These are phyloP conservation scores for Limosa lapponica DNA, from an alignment of 2,797 vertebrate species.

Conservation along the genomic window DNA sequence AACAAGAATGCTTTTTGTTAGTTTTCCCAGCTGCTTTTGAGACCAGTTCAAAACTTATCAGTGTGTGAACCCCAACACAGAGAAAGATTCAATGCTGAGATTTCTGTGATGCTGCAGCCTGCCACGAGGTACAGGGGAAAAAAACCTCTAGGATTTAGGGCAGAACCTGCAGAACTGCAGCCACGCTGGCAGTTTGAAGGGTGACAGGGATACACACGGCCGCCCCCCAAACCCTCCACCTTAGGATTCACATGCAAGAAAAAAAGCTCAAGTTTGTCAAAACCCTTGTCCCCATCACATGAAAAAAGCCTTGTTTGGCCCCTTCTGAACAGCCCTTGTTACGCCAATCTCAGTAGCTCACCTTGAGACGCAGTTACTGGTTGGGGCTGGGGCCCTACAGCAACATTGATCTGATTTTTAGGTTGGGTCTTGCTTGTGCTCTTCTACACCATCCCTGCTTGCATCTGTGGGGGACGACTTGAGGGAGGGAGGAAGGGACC, in stretches of 20 bases:
- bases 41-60: background rate
- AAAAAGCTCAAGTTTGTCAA: background rate
- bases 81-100: background rate
- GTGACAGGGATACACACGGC: background rate
- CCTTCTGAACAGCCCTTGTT: background rate
- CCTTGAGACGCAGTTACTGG: background rate
- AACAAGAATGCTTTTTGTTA: background rate
- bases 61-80: background rate
- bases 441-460: background rate
- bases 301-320: background rate
- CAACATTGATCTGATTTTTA: background rate
- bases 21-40: background rate
- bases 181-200: background rate
- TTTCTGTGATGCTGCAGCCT: background rate
- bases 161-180: background rate
- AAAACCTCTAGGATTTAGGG: background rate
- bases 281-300: background rate
- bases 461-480: background rate
- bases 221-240: too few species aligned
- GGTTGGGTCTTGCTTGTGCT: fast-evolving
- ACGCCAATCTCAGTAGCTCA: background rate
- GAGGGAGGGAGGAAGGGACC: background rate
- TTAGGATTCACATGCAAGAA: background rate
- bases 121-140: background rate
- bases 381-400: background rate